A percentile compares a stretch with the other conserved stretches of the same genome.
Conservation (phyloP, 2,888 invertebrate species). For the Melanostoma scalare region DNA sequence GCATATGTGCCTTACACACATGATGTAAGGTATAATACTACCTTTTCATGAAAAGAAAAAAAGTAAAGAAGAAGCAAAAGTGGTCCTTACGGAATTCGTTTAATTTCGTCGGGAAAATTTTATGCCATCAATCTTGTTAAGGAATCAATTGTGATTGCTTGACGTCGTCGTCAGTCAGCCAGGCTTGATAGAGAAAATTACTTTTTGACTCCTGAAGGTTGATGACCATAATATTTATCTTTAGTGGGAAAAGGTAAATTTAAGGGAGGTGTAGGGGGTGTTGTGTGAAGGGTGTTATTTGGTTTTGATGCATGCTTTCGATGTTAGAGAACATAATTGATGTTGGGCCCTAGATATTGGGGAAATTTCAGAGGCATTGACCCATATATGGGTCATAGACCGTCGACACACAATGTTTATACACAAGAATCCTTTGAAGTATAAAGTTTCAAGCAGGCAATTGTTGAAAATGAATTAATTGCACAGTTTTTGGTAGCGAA, state of each 20-base stretch:
- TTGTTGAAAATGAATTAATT: too few species aligned
- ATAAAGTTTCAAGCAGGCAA: too few species aligned
- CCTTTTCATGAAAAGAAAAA: conserved; percentile 7
- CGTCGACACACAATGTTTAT: too few species aligned
- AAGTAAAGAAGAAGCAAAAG: conserved; percentile 22
- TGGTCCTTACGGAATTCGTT: conserved; percentile 66
- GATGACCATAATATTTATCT: conserved; percentile 44
- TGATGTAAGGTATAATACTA: background rate
- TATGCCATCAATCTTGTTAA: conserved; percentile 62
- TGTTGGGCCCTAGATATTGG: too few species aligned
- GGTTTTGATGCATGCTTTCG: too few species aligned
- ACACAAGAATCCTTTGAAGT: too few species aligned
- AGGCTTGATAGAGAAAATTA: conserved; percentile 51
- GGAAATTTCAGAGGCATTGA: too few species aligned
- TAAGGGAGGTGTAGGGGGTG: too few species aligned
- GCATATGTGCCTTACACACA: conserved; percentile 42
- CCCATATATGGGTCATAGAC: too few species aligned
- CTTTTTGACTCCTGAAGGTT: conserved; percentile 48
- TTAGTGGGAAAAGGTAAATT: background rate
- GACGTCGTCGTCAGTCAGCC: conserved; percentile 44
- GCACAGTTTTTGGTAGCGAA: too few species aligned
- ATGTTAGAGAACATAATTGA: too few species aligned
- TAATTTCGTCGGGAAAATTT: conserved; percentile 58
- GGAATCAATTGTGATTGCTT: conserved; percentile 67
- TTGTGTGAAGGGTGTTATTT: too few species aligned